Evolutionary conservation across 2,797 vertebrate genomes (phyloP).

Genomic region (Leptoclinus maculatus): DNA sequence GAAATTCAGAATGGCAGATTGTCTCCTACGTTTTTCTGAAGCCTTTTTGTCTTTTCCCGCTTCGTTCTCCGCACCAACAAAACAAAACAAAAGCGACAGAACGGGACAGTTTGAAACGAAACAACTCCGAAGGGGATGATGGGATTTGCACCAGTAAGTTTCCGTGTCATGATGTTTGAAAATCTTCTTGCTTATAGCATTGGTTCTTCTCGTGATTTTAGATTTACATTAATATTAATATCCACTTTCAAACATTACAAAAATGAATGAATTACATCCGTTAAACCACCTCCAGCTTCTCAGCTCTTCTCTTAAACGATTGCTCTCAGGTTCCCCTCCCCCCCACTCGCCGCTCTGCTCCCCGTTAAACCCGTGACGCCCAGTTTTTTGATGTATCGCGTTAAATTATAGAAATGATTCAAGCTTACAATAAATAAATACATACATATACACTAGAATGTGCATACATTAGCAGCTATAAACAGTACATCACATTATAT

Average conservation of each 20-base stretch:
- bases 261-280: constrained; percentile 90
- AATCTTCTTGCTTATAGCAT: constrained; percentile 79
- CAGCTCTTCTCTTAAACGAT: constrained; percentile 85
- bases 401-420: constrained; percentile 89
- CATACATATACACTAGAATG: constrained; percentile 94
- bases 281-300: constrained; percentile 85
- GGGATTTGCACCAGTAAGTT: constrained; percentile 91
- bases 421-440: constrained; percentile 91
- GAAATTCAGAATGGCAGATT: constrained; percentile 82
- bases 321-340: constrained; percentile 67
- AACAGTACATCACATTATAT: constrained; percentile 97
- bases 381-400: constrained; percentile 80
- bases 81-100: constrained; percentile 55
- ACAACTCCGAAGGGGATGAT: constrained; percentile 73
- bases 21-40: constrained; percentile 80
- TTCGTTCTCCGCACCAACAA: constrained; percentile 49
- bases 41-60: constrained; percentile 63
- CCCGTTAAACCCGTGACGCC: constrained; percentile 59
- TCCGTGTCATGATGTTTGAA: constrained; percentile 95
- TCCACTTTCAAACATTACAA: constrained; percentile 90
- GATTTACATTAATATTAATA: constrained; percentile 84
- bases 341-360: constrained; percentile 40
- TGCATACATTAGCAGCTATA: constrained; percentile 98
- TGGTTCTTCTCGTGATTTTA: constrained; percentile 80
- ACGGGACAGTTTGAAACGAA: constrained; percentile 59